A percentile compares a stretch with the other conserved stretches of the same genome.
Evolutionary conservation across 2,797 vertebrate species (phyloP).

Genomic region (Lutjanus campechanus): DNA sequence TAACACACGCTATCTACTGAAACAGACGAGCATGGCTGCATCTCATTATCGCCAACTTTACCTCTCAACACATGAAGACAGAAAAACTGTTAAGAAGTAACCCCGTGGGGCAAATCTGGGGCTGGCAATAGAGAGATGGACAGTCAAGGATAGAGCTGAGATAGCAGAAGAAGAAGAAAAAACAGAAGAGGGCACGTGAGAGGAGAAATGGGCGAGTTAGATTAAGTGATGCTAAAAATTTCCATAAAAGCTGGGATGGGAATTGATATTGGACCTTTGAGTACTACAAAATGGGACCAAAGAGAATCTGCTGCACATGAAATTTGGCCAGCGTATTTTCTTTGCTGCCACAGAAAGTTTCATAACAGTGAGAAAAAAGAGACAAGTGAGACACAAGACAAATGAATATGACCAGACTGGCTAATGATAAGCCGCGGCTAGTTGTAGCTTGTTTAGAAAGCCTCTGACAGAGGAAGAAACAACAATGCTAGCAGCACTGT

Average conservation of each 20-base stretch:
- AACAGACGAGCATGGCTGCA: constrained; percentile 11
- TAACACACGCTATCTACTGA: constrained; percentile 13
- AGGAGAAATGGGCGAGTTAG: neutral
- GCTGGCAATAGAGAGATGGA: constrained; percentile 4
- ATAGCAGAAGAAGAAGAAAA: neutral
- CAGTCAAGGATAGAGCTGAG: neutral
- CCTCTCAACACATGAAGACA: neutral
- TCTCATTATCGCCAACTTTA: neutral
- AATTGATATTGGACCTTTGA: constrained; percentile 2
- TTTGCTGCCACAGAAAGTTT: neutral
- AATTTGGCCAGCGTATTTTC: constrained; percentile 4
- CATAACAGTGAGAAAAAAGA: neutral
- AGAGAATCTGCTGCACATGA: constrained; percentile 5
- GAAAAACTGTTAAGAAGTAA: constrained; percentile 16
- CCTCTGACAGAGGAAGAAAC: too few relatives aligned
- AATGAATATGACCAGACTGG: neutral
- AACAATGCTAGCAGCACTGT: too few relatives aligned
- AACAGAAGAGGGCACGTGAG: neutral
- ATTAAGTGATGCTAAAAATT: neutral
- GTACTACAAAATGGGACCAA: neutral
- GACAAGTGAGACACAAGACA: neutral
- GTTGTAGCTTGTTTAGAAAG: neutral
- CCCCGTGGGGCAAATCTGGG: constrained; percentile 1
- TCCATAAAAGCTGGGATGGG: constrained; percentile 9
- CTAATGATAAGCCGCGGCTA: neutral